phyloP scores from a whole-genome alignment of 2,797 vertebrate species.

The Sebastes steindachneri region DNA sequence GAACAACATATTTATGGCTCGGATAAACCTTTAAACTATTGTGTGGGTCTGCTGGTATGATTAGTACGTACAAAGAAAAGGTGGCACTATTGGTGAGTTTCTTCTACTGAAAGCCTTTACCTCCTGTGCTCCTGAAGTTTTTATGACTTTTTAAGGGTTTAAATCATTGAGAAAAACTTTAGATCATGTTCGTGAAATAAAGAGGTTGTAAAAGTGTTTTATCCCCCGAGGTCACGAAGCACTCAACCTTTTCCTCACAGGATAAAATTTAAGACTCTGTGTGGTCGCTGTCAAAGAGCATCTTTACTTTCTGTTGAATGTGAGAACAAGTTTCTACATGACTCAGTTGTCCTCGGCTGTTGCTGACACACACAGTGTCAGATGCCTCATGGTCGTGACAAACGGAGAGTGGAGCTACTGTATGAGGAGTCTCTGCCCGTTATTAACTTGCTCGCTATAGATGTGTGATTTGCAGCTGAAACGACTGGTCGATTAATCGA shows the following conservation, averaged over 20 bases:
- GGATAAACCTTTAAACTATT: neutral
- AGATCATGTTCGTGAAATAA: conserved; percentile 25
- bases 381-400: conserved; percentile 20
- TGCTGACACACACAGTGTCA: conserved; percentile 15
- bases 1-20: neutral
- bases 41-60: neutral
- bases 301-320: neutral
- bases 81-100: neutral
- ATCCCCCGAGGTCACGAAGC: neutral
- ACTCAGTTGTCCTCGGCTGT: neutral
- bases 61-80: neutral
- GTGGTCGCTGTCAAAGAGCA: neutral
- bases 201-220: conserved; percentile 39
- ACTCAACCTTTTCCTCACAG: conserved; percentile 10
- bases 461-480: neutral
- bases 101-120: neutral
- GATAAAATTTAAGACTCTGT: neutral
- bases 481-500: neutral
- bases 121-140: conserved; percentile 11
- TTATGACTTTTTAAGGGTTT: conserved; percentile 20
- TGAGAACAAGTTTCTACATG: neutral
- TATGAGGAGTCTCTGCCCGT: neutral
- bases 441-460: neutral
- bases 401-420: neutral
- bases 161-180: conserved; percentile 33